A percentile compares a stretch with the other conserved stretches of the same genome.
phyloP scores from a whole-genome alignment of 2,888 invertebrate genomes.

The Pollenia labialis region DNA sequence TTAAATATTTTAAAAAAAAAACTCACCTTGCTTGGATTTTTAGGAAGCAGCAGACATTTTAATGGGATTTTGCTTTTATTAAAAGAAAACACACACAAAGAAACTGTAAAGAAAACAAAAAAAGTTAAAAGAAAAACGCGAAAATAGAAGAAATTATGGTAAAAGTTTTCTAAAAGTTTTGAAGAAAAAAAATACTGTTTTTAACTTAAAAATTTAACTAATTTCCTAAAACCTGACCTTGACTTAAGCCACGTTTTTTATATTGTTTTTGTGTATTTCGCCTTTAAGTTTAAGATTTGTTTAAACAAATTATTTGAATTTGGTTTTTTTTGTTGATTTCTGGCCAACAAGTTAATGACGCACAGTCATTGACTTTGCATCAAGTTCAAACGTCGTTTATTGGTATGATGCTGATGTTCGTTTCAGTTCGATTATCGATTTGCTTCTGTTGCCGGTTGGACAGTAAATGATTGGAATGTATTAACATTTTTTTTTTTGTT shows the following conservation, averaged over 20 bases:
- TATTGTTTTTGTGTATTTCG: background rate
- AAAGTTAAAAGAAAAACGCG: background rate
- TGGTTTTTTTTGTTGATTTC: background rate
- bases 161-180: background rate
- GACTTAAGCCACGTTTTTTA: conserved; percentile 26
- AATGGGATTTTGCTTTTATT: background rate
- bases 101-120: conserved; percentile 41
- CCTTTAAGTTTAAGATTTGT: conserved; percentile 4
- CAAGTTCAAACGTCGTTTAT: conserved; percentile 47
- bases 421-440: background rate
- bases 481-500: background rate
- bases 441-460: conserved; percentile 6
- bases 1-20: conserved; percentile 19
- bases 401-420: background rate
- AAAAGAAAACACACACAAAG: conserved; percentile 1
- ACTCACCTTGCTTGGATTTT: conserved; percentile 48
- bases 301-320: background rate
- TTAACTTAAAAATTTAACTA: background rate
- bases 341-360: conserved; percentile 44
- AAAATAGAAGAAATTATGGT: background rate
- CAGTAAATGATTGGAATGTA: conserved; percentile 31
- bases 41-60: conserved; percentile 39
- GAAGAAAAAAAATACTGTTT: background rate
- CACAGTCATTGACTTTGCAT: conserved; percentile 60
- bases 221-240: conserved; percentile 44